Percentiles rank a stretch among this genome's conserved stretches.
These are phyloP conservation scores for Sebastes miniatus DNA, from an alignment of 2,797 vertebrate genomes.

Conservation along the genomic window DNA sequence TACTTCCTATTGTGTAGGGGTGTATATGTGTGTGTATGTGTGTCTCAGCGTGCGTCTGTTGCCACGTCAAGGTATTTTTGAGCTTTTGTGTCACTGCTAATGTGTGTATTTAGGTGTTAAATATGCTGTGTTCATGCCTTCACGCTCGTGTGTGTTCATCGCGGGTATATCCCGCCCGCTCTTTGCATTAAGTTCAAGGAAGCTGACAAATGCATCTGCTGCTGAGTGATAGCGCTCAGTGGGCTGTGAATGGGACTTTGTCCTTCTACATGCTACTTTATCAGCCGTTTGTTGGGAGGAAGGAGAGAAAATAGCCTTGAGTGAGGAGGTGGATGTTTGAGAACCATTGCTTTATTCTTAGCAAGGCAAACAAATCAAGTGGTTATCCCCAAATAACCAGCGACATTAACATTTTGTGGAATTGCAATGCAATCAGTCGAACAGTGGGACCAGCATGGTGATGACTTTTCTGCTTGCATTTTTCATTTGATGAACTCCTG, in stretches of 20 bases:
- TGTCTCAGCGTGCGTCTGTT: not conserved
- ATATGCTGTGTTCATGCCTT: not conserved
- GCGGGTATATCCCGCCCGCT: not conserved
- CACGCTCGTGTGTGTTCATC: not conserved
- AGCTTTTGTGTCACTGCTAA: constrained; percentile 10
- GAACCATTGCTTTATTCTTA: not conserved
- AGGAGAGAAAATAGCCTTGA: not conserved
- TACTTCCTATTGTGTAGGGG: constrained; percentile 41
- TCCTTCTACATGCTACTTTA: constrained; percentile 24
- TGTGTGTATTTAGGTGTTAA: constrained; percentile 15
- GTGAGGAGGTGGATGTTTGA: not conserved
- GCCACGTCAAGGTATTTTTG: constrained; percentile 24
- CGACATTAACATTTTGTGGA: not conserved
- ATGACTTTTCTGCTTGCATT: not conserved
- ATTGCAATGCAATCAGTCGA: not conserved
- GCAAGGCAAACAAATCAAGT: not conserved
- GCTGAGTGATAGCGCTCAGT: constrained; percentile 27
- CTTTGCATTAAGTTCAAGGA: constrained; percentile 9
- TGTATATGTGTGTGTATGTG: constrained; percentile 8
- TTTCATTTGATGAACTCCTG: not conserved
- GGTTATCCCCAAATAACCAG: constrained; percentile 2
- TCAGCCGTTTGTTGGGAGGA: not conserved
- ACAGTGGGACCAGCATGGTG: not conserved
- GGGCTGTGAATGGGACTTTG: constrained; percentile 18
- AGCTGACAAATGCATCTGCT: constrained; percentile 8